Percentiles rank a stretch among this genome's conserved stretches.
Conservation (phyloP, 1,140 invertebrate species). For the Druon quercuslanigerum region DNA sequence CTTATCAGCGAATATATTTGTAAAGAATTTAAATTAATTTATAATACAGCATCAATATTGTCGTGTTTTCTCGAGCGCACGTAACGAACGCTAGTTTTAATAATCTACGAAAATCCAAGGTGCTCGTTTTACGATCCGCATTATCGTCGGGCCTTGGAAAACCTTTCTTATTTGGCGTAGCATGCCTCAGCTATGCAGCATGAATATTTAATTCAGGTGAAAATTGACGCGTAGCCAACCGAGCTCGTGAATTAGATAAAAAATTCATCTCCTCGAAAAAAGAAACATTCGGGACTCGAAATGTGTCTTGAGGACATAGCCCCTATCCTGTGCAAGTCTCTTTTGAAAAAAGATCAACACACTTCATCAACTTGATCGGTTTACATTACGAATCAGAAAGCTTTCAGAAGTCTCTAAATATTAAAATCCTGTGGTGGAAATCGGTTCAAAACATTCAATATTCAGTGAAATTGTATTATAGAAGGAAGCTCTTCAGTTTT, state of each 20-base stretch:
- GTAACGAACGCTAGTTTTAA: neutral
- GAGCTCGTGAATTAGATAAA: conserved; percentile 7
- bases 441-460: too few species aligned
- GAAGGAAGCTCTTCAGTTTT: too few species aligned
- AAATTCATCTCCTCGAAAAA: conserved; percentile 9
- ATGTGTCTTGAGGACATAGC: neutral
- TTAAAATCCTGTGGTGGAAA: neutral
- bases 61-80: too few species aligned
- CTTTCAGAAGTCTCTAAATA: conserved; percentile 2
- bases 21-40: too few species aligned
- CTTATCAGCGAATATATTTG: too few species aligned
- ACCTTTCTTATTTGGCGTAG: conserved; percentile 23
- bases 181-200: neutral
- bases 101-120: conserved; percentile 9
- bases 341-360: neutral
- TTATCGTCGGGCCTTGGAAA: conserved; percentile 8
- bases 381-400: neutral
- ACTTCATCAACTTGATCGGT: neutral
- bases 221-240: neutral
- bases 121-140: conserved; percentile 10
- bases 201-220: conserved; percentile 20
- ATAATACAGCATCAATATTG: too few species aligned
- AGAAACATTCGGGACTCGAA: neutral
- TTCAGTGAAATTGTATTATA: too few species aligned
- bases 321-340: neutral